Evolutionary conservation across 2,888 invertebrate species (phyloP).

Genomic region (Nematopogon swammerdamellus): DNA sequence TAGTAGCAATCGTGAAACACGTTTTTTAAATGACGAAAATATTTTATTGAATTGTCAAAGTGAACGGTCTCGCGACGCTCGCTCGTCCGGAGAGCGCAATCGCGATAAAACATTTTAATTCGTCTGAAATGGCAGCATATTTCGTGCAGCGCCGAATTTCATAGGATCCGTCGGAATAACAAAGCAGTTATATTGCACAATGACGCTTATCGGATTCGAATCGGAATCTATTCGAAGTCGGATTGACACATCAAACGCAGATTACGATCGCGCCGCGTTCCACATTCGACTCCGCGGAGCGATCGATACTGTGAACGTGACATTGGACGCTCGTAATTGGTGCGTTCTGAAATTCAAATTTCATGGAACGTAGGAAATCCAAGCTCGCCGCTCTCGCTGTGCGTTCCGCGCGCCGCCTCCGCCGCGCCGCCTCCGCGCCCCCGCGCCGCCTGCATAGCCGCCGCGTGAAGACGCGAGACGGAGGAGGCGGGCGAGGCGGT

Average conservation of each 20-base stretch:
- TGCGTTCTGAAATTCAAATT: slow-evolving; percentile 12
- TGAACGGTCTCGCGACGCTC: background rate
- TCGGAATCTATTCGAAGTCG: slow-evolving; percentile 23
- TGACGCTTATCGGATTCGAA: slow-evolving; percentile 46
- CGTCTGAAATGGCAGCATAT: background rate
- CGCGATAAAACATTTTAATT: background rate
- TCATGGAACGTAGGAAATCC: slow-evolving; percentile 20
- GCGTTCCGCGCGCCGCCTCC: background rate
- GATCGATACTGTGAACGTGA: background rate
- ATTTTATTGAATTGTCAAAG: background rate
- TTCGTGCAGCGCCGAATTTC: slow-evolving; percentile 34
- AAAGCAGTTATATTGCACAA: slow-evolving; percentile 46
- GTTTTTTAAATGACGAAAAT: too few relatives aligned
- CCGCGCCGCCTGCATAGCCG: too few relatives aligned
- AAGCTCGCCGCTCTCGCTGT: slow-evolving; percentile 14
- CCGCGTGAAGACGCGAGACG: too few relatives aligned
- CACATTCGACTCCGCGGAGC: background rate
- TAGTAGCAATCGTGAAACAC: too few relatives aligned
- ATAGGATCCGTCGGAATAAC: slow-evolving; percentile 46
- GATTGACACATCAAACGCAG: slow-evolving; percentile 49
- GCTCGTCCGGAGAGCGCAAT: background rate
- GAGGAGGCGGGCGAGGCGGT: too few relatives aligned
- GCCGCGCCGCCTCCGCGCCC: background rate
- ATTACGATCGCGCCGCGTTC: slow-evolving; percentile 35
- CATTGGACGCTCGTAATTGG: background rate